Evolutionary conservation across 2,888 invertebrate genomes (phyloP).

Genomic region (Amiota communis): DNA sequence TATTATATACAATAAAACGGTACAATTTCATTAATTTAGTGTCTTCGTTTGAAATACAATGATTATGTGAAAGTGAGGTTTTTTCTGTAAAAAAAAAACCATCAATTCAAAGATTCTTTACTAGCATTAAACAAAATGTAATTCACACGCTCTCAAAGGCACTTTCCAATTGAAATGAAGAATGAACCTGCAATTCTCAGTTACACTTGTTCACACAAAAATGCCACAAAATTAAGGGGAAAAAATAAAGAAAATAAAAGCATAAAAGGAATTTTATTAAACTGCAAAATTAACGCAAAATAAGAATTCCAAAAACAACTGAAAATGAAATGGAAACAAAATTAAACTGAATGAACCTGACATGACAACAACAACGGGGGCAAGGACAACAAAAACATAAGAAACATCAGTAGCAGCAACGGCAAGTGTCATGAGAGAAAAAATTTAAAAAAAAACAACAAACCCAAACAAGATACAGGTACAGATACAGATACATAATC

Average conservation of each 20-base stretch:
- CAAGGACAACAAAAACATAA: constrained; percentile 38
- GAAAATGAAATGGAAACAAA: constrained; percentile 40
- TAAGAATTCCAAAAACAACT: constrained; percentile 20
- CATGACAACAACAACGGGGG: constrained; percentile 16
- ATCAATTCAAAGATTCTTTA: too few species aligned
- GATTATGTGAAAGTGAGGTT: too few species aligned
- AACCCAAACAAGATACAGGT: constrained; percentile 46
- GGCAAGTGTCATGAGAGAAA: constrained; percentile 26
- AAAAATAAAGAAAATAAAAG: constrained; percentile 30
- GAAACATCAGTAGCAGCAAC: constrained; percentile 32
- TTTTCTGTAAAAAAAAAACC: too few species aligned
- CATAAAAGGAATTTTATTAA: constrained; percentile 20
- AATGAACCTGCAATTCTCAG: too few species aligned
- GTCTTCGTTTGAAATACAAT: too few species aligned
- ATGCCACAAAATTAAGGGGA: too few species aligned
- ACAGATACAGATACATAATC: constrained; percentile 46
- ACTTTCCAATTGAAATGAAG: too few species aligned
- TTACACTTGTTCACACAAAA: constrained; percentile 63
- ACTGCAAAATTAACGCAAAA: constrained; percentile 5
- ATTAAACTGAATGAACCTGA: constrained; percentile 53
- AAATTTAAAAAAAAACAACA: constrained; percentile 40
- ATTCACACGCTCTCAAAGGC: too few species aligned
- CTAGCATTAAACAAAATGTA: too few species aligned
- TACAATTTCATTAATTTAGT: too few species aligned
- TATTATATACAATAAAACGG: too few species aligned